A percentile compares a stretch with the other conserved stretches of the same genome.
Evolutionary conservation across 2,888 invertebrate genomes (phyloP).

Genomic region (Synanthedon andrenaeformis): DNA sequence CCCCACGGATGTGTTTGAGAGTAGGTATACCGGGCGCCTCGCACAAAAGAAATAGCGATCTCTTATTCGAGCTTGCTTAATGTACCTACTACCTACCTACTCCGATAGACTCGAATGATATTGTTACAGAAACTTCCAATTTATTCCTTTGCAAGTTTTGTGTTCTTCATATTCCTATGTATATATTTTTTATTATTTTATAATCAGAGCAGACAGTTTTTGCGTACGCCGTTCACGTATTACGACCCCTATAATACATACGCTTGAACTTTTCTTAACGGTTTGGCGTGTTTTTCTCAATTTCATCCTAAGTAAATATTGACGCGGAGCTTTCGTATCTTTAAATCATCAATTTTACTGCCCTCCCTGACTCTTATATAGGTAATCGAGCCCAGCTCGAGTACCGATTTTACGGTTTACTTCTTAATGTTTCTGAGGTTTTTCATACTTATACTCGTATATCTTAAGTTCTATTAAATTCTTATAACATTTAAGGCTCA

Average conservation of each 20-base stretch:
- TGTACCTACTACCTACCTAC: constrained; percentile 8
- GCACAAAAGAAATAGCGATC: constrained; percentile 31
- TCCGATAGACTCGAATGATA: constrained; percentile 12
- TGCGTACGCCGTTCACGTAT: constrained; percentile 1
- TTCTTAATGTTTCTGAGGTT: too few species aligned
- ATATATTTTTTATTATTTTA: constrained; percentile 1
- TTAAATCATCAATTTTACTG: constrained; percentile 25
- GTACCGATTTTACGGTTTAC: too few species aligned
- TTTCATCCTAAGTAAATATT: constrained; percentile 28
- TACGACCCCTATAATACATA: constrained; percentile 2
- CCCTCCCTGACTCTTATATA: not conserved
- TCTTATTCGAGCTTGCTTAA: constrained; percentile 21
- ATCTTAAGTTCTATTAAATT: too few species aligned
- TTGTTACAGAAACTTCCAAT: constrained; percentile 18
- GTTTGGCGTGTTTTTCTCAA: constrained; percentile 11
- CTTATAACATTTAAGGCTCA: too few species aligned
- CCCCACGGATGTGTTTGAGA: constrained; percentile 31
- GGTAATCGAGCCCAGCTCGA: too few species aligned
- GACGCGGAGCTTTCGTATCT: constrained; percentile 10
- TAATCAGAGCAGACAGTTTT: constrained; percentile 2
- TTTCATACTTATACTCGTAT: too few species aligned
- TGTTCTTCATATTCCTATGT: not conserved
- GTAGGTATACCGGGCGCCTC: constrained; percentile 12
- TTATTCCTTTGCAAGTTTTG: constrained; percentile 5
- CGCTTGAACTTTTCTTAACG: constrained; percentile 7